A percentile compares a stretch with the other conserved stretches of the same genome.
Conservation (phyloP, 2,888 invertebrate species). For the Anticlea derivata region DNA sequence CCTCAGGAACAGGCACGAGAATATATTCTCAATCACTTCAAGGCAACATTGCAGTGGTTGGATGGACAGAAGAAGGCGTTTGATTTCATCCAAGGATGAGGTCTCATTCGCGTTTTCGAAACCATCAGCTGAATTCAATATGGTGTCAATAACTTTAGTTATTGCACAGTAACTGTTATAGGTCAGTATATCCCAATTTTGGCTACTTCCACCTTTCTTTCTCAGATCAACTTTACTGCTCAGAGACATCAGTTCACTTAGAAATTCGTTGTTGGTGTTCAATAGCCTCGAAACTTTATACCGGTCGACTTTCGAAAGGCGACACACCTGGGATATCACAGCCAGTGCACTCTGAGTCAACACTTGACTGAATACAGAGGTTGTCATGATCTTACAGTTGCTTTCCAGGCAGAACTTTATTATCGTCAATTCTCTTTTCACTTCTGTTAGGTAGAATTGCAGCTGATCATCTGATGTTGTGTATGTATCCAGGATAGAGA, state of each 20-base stretch:
- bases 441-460: constrained; percentile 77
- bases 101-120: constrained; percentile 62
- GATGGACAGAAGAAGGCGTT: constrained; percentile 73
- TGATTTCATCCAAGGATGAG: constrained; percentile 74
- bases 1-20: constrained; percentile 87
- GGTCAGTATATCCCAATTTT: constrained; percentile 75
- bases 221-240: constrained; percentile 53
- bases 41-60: constrained; percentile 76
- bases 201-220: constrained; percentile 42
- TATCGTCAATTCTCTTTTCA: constrained; percentile 75
- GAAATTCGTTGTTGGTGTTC: constrained; percentile 72
- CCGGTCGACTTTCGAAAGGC: constrained; percentile 74
- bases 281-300: constrained; percentile 78
- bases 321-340: constrained; percentile 79
- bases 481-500: constrained; percentile 76
- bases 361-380: constrained; percentile 75
- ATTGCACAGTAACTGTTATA: constrained; percentile 81
- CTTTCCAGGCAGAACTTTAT: constrained; percentile 80
- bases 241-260: constrained; percentile 61
- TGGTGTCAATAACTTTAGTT: constrained; percentile 75
- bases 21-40: constrained; percentile 89
- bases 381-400: constrained; percentile 78
- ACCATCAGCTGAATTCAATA: constrained; percentile 67
- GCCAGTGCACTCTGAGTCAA: constrained; percentile 75
- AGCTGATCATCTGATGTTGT: constrained; percentile 69